Conservation (phyloP, 2,888 invertebrate species). For the Calameuta filiformis region DNA sequence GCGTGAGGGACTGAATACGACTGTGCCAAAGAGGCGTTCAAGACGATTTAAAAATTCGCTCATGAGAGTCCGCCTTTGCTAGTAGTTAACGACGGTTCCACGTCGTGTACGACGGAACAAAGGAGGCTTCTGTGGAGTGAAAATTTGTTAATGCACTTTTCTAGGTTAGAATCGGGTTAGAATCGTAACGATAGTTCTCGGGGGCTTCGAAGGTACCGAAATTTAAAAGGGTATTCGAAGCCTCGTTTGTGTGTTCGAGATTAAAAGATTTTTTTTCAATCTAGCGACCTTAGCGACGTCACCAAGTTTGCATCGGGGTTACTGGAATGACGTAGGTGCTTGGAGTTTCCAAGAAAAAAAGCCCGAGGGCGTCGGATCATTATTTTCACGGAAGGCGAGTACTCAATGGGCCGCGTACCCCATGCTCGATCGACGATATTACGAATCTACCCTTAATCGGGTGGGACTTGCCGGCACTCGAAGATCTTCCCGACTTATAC, state of each 20-base stretch:
- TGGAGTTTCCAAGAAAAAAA: constrained; percentile 32
- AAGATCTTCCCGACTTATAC: not conserved
- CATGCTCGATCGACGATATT: constrained; percentile 40
- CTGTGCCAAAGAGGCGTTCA: no score
- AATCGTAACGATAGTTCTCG: no score
- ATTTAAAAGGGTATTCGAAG: not conserved
- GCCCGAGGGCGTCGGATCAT: constrained; percentile 43
- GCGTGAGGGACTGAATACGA: no score
- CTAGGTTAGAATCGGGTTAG: no score
- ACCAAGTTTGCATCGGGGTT: constrained; percentile 34
- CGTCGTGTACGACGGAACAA: no score
- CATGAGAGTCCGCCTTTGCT: no score
- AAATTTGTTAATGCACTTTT: no score
- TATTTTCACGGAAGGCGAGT: constrained; percentile 49
- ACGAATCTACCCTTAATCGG: constrained; percentile 44
- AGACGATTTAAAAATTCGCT: no score
- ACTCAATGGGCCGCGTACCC: constrained; percentile 49
- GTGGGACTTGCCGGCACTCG: constrained; percentile 12
- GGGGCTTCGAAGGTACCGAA: no score
- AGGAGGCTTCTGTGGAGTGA: no score
- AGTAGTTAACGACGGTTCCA: no score
- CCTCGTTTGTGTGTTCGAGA: not conserved
- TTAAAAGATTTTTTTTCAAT: not conserved
- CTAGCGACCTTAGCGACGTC: not conserved
- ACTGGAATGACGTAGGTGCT: constrained; percentile 35